Percentiles rank a stretch among this genome's conserved stretches.
These are phyloP conservation scores for Dexiosoma caninum DNA, from an alignment of 2,888 invertebrate genomes.

Conservation along the genomic window DNA sequence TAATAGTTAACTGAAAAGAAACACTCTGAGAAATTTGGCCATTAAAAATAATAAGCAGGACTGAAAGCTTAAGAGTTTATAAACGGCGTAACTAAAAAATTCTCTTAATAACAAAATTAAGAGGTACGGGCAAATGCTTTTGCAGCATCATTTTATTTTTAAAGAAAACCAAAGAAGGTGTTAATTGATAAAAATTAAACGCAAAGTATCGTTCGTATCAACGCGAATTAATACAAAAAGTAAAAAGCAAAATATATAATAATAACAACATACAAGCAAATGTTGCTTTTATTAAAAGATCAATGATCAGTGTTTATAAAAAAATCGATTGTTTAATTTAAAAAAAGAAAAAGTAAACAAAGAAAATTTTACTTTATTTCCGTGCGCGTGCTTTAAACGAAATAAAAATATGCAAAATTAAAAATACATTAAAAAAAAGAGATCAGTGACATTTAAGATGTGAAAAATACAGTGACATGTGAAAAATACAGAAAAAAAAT, in stretches of 20 bases:
- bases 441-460: conserved; percentile 57
- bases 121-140: not conserved
- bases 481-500: not conserved
- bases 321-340: conserved; percentile 27
- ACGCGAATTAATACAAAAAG: conserved; percentile 12
- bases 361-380: not conserved
- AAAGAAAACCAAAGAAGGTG: conserved; percentile 23
- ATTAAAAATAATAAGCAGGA: no score
- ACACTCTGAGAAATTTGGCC: conserved; percentile 15
- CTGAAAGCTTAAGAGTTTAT: no score
- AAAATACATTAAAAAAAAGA: conserved; percentile 8
- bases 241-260: conserved; percentile 2
- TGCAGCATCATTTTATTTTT: not conserved
- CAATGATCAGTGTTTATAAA: conserved; percentile 40
- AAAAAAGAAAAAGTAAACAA: conserved; percentile 6
- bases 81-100: no score
- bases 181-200: conserved; percentile 37
- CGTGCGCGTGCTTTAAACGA: conserved; percentile 41
- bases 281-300: conserved; percentile 24
- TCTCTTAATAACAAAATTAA: conserved; percentile 27
- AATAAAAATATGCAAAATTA: conserved; percentile 8
- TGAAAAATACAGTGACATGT: not conserved
- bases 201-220: conserved; percentile 1
- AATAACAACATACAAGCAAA: conserved; percentile 9
- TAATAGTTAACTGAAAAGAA: not conserved